Evolutionary conservation across 2,888 invertebrate species (phyloP).

Genomic region (Patella pellucida): DNA sequence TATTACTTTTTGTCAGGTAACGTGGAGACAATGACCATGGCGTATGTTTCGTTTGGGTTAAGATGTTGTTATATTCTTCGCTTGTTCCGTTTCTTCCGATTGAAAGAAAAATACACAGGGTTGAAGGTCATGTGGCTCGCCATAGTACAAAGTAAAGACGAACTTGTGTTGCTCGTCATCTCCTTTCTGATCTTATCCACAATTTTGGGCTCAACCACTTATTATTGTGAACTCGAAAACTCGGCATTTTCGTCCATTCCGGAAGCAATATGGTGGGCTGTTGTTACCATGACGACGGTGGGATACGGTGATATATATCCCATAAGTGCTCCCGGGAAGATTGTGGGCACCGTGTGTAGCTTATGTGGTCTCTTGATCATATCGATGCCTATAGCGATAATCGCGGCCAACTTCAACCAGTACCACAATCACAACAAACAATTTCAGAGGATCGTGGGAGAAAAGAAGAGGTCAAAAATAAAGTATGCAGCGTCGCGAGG

Average conservation of each 20-base stretch:
- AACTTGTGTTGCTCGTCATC: slow-evolving; percentile 13
- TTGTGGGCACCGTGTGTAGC: slow-evolving; percentile 11
- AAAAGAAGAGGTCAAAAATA: neutral
- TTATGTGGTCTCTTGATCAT: slow-evolving; percentile 13
- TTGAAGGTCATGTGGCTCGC: slow-evolving; percentile 13
- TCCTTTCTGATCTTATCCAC: slow-evolving; percentile 7
- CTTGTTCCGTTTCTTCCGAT: slow-evolving; percentile 17
- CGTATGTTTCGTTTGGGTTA: slow-evolving; percentile 6
- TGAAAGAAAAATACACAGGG: slow-evolving; percentile 12
- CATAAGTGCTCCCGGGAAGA: neutral
- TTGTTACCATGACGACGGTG: slow-evolving; percentile 22
- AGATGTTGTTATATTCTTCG: slow-evolving; percentile 13
- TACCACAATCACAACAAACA: slow-evolving; percentile 8
- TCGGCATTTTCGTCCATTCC: slow-evolving; percentile 14
- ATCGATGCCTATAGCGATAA: slow-evolving; percentile 15
- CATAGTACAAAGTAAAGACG: slow-evolving; percentile 9
- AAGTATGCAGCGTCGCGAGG: neutral
- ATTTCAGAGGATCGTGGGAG: neutral
- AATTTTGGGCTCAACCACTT: slow-evolving; percentile 14
- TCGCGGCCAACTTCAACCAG: slow-evolving; percentile 14
- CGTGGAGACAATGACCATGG: neutral
- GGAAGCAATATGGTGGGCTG: slow-evolving; percentile 21
- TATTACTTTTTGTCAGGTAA: neutral
- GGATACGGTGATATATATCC: slow-evolving; percentile 22
- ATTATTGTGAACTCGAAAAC: slow-evolving; percentile 15